A percentile compares a stretch with the other conserved stretches of the same genome.
Evolutionary conservation across 2,797 vertebrate genomes (phyloP).

Genomic region (Labroides dimidiatus): DNA sequence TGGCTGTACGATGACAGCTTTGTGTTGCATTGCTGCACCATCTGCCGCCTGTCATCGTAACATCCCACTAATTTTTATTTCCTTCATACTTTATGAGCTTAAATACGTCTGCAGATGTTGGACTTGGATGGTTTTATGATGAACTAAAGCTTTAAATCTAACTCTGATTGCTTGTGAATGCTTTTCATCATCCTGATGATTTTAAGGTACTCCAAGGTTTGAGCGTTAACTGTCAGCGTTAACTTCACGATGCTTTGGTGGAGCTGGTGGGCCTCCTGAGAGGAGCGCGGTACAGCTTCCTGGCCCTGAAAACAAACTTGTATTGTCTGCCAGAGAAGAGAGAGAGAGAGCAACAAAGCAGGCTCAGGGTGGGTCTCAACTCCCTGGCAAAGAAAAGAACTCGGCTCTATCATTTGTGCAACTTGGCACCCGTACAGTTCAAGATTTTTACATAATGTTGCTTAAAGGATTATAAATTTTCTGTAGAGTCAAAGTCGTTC

Average conservation of each 20-base stretch:
- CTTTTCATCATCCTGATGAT: not conserved
- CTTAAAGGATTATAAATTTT: too few relatives aligned
- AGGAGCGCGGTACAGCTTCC: not conserved
- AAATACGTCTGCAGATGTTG: slow-evolving; percentile 16
- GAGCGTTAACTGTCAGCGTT: not conserved
- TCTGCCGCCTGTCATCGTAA: slow-evolving; percentile 50
- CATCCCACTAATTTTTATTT: slow-evolving; percentile 40
- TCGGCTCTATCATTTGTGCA: too few relatives aligned
- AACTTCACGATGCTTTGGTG: not conserved
- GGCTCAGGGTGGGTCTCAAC: too few relatives aligned
- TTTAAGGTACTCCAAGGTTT: not conserved
- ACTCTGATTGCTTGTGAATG: not conserved
- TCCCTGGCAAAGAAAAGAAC: too few relatives aligned
- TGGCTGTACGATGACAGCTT: slow-evolving; percentile 47
- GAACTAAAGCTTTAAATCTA: not conserved
- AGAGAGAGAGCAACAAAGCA: not conserved
- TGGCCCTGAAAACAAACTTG: not conserved
- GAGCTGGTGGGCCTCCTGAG: not conserved
- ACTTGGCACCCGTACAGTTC: too few relatives aligned
- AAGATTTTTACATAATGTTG: too few relatives aligned
- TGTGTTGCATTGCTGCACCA: slow-evolving; percentile 51
- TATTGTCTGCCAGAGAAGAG: not conserved
- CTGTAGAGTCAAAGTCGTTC: too few relatives aligned
- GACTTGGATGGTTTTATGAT: not conserved
- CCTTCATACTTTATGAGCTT: slow-evolving; percentile 4